Base-by-base conservation (phyloP, 2,797 vertebrate genomes). In the Adrianichthys oophorus region DNA sequence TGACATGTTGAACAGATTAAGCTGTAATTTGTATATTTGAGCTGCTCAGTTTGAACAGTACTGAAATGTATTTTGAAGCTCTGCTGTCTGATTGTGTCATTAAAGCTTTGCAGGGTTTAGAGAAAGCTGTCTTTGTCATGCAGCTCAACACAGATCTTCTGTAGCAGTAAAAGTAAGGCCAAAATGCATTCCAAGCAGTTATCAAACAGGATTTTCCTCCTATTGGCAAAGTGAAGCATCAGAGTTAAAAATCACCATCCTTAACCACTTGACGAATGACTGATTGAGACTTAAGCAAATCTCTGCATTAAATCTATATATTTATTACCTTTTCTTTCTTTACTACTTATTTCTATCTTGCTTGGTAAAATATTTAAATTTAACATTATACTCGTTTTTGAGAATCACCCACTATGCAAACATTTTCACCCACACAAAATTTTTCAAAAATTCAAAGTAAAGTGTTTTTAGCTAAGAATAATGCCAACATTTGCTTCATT, bases 1-100 rank as follows among this genome's bases (percentile, higher is more conserved):
- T 58, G 66, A 69, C 76, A 74, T 74, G 66, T 70, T 78, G 57
- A 79, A 77, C 65, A 68, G 62, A 79, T 78, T 75, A 80, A 67
- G 66, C 56, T 40, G 48, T 78, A 41, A 78, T 76, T 81, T 68
- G 49, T 64, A 81, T 65, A 83, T 70, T 56, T 61, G 52, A 82
- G 53, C 70, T 61, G 59, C 72, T 68, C 61, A 44, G 52, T 68
- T 67, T 63, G n/a, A 74, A 56, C 48, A 21, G 32, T 45, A 58
- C 41, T 32, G 56, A 74, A 57, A 61, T 70, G 40, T 52, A 62
- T 76, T 64, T 72, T 53, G 15, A 76, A 71, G 48, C 58, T 58
- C 46, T 45, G 46, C 50, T 16, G 23, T 42, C 54, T 72, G 75
- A 77, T 83, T 68, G 61, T 70, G 68, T 62, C 40, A 71, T 73